Conservation (phyloP, 2,888 invertebrate species). For the Brachyptera putata region DNA sequence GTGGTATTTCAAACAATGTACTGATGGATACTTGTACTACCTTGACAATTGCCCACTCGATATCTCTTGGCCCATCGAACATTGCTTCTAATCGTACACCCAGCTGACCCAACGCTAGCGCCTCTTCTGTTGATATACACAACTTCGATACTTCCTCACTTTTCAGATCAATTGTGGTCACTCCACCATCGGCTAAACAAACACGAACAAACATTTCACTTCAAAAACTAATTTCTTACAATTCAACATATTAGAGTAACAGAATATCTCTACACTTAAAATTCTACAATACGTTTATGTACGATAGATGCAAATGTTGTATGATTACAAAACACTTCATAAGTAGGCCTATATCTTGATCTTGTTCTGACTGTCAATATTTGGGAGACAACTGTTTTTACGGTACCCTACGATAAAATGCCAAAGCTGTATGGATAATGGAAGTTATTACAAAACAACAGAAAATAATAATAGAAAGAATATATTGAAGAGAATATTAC, state of each 20-base stretch:
- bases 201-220: background rate
- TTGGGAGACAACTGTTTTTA: too few relatives aligned
- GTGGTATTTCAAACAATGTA: too few relatives aligned
- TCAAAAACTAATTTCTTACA: background rate
- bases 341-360: background rate
- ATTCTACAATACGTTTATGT: background rate
- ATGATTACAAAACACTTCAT: too few relatives aligned
- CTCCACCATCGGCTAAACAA: constrained; percentile 43
- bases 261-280: too few relatives aligned
- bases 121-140: constrained; percentile 55
- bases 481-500: too few relatives aligned
- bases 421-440: too few relatives aligned
- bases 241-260: background rate
- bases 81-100: constrained; percentile 59
- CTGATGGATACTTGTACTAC: too few relatives aligned
- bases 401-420: too few relatives aligned
- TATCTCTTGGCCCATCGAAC: constrained; percentile 68
- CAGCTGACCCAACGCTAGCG: constrained; percentile 53
- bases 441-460: too few relatives aligned
- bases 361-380: too few relatives aligned
- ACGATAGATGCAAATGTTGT: background rate
- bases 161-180: constrained; percentile 43
- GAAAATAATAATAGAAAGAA: too few relatives aligned
- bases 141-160: constrained; percentile 45
- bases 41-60: constrained; percentile 72